Evolutionary conservation across 2,888 invertebrate species (phyloP).

Genomic region (Drosophila anceps): DNA sequence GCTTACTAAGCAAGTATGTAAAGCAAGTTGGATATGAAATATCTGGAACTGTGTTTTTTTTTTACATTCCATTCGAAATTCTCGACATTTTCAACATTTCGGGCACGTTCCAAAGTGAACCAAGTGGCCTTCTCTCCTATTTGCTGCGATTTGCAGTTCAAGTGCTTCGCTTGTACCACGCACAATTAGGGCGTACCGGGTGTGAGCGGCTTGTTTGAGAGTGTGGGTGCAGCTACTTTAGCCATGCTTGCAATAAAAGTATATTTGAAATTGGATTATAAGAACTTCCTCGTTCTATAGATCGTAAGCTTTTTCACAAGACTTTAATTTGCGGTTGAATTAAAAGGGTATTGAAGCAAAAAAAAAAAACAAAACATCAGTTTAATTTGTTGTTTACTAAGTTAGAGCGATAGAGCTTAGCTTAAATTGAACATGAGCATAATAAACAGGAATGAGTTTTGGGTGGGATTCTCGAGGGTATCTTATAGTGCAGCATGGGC

Average conservation of each 20-base stretch:
- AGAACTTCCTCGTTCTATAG: too few relatives aligned
- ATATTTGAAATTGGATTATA: neutral
- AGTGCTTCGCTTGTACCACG: constrained; percentile 33
- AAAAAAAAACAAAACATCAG: too few relatives aligned
- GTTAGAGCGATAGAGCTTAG: too few relatives aligned
- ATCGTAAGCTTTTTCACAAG: too few relatives aligned
- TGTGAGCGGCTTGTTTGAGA: neutral
- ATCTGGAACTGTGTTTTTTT: constrained; percentile 1
- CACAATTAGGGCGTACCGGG: constrained; percentile 21
- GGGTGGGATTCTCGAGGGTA: neutral
- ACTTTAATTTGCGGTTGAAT: neutral
- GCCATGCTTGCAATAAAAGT: neutral
- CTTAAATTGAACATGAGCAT: too few relatives aligned
- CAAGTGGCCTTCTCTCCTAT: constrained; percentile 33
- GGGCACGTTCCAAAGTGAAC: constrained; percentile 39
- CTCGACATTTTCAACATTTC: constrained; percentile 23
- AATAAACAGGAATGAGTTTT: too few relatives aligned
- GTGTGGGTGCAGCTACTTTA: neutral
- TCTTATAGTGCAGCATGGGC: neutral
- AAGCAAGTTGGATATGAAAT: constrained; percentile 23
- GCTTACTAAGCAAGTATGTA: neutral
- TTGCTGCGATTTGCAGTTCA: constrained; percentile 32
- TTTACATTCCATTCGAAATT: constrained; percentile 19
- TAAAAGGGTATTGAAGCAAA: neutral
- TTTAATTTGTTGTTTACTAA: too few relatives aligned